Evolutionary conservation across 2,797 vertebrate species (phyloP).

Genomic region (Enteromius viviparus): DNA sequence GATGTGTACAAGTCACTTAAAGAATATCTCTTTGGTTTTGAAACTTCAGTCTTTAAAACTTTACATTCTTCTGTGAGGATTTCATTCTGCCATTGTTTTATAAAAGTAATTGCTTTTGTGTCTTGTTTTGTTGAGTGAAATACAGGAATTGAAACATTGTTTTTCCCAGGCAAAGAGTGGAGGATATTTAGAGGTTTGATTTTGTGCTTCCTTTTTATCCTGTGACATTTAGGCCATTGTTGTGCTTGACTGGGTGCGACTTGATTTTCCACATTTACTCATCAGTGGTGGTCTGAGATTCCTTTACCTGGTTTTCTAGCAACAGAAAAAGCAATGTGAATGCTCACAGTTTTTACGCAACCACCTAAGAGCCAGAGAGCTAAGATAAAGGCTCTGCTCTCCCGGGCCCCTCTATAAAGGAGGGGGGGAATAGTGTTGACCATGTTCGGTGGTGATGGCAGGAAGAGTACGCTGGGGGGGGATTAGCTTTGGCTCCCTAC

Average conservation of each 20-base stretch:
- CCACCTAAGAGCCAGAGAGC: constrained; percentile 2
- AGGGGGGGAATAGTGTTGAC: constrained; percentile 6
- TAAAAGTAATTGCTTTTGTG: constrained; percentile 50
- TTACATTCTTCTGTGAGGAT: constrained; percentile 20
- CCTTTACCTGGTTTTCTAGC: constrained; percentile 34
- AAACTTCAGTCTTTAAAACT: no score
- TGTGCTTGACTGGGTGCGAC: constrained; percentile 2
- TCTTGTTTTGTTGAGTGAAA: constrained; percentile 55
- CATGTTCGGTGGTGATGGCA: constrained; percentile 42
- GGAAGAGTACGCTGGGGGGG: constrained; percentile 24
- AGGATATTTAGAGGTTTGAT: constrained; percentile 8
- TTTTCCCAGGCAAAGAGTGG: background rate
- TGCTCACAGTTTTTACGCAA: background rate
- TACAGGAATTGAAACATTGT: constrained; percentile 52
- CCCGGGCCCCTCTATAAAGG: constrained; percentile 1
- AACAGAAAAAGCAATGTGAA: constrained; percentile 15
- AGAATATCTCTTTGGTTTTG: no score
- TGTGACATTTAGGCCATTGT: constrained; percentile 21
- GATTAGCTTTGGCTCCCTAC: constrained; percentile 49
- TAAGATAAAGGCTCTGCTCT: constrained; percentile 34
- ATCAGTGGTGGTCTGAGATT: constrained; percentile 22
- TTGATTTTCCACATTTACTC: constrained; percentile 15
- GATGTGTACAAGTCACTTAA: no score
- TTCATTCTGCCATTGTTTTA: constrained; percentile 53
- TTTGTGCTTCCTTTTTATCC: background rate